Percentiles rank a stretch among this genome's conserved stretches.
Conservation (phyloP, 2,888 invertebrate species). For the Zele albiditarsus region DNA sequence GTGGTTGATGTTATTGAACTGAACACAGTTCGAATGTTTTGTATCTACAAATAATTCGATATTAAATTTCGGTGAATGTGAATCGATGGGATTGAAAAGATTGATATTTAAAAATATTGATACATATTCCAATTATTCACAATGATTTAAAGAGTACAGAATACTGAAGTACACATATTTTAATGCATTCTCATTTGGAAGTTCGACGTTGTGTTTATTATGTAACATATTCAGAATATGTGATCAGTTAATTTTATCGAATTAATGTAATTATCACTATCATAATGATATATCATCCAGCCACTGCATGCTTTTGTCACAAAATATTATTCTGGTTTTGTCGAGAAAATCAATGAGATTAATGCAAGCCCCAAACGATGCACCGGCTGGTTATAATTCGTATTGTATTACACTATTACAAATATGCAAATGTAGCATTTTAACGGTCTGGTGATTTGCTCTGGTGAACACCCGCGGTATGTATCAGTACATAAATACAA, state of each 20-base stretch:
- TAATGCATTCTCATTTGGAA: too few species aligned
- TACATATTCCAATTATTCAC: too few species aligned
- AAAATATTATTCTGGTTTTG: constrained; percentile 26
- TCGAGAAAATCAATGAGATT: constrained; percentile 30
- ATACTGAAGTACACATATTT: too few species aligned
- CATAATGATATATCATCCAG: background rate
- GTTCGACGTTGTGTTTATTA: background rate
- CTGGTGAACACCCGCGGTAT: constrained; percentile 2
- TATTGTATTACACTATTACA: constrained; percentile 30
- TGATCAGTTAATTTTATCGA: constrained; percentile 5
- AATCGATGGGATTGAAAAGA: background rate
- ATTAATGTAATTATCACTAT: constrained; percentile 5
- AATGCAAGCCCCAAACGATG: constrained; percentile 14
- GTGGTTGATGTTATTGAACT: too few species aligned
- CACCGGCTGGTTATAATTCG: constrained; percentile 7
- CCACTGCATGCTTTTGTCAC: background rate
- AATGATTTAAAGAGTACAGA: too few species aligned
- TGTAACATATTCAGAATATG: background rate
- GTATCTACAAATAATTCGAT: background rate
- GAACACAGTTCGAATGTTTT: too few species aligned
- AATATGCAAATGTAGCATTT: constrained; percentile 34
- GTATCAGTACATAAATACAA: constrained; percentile 4
- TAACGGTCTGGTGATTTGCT: constrained; percentile 28
- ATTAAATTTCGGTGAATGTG: background rate
- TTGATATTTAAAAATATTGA: too few species aligned